Conservation (phyloP, 2,888 invertebrate species). For the Eupithecia vulgata region DNA sequence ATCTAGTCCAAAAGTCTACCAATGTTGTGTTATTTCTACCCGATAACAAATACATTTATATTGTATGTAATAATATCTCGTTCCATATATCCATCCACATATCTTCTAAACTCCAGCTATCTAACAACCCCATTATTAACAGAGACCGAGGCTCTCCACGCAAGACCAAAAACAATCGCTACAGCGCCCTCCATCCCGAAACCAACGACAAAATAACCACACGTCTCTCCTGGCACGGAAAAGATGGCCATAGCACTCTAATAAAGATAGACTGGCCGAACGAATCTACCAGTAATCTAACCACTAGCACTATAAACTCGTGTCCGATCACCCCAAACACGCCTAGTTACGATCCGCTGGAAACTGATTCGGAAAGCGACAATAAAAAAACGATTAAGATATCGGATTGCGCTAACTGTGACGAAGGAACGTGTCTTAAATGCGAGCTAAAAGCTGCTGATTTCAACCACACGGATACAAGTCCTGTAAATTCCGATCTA, state of each 20-base stretch:
- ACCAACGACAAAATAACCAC: conserved; percentile 51
- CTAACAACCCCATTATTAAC: conserved; percentile 54
- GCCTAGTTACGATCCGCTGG: conserved; percentile 72
- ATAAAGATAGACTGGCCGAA: conserved; percentile 79
- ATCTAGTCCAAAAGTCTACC: not conserved
- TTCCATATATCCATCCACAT: not conserved
- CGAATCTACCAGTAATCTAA: conserved; percentile 66
- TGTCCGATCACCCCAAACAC: conserved; percentile 70
- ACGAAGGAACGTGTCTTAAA: conserved; percentile 71
- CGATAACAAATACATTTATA: too few species aligned
- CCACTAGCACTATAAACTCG: conserved; percentile 67
- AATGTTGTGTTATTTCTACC: not conserved
- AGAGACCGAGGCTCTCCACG: conserved; percentile 79
- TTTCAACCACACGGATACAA: conserved; percentile 66
- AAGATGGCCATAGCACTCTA: conserved; percentile 77
- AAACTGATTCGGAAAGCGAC: conserved; percentile 78
- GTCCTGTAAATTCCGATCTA: conserved; percentile 74
- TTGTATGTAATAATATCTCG: not conserved
- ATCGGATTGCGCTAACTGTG: conserved; percentile 66
- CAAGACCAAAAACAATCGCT: conserved; percentile 67
- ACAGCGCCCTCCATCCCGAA: conserved; percentile 69
- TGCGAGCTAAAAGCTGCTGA: conserved; percentile 75
- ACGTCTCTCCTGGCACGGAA: conserved; percentile 76
- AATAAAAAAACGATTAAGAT: conserved; percentile 75
- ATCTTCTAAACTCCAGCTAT: conserved; percentile 3